These are phyloP conservation scores for Cardinalis cardinalis DNA, from an alignment of 2,113 vertebrate genomes.

Conservation along the genomic window DNA sequence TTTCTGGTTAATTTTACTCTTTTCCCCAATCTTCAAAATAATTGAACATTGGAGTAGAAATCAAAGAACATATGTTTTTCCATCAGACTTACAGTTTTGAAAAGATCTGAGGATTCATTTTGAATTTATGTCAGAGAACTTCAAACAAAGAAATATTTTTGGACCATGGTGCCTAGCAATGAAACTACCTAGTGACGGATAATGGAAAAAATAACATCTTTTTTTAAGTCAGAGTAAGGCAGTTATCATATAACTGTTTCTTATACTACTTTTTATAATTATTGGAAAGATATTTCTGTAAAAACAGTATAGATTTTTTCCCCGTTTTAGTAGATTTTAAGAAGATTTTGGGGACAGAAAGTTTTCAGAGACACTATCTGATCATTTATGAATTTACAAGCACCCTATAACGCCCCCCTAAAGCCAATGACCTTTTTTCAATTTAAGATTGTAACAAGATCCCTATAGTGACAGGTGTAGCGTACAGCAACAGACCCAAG, in stretches of 20 bases:
- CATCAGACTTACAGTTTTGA: background rate
- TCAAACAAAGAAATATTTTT: conserved; percentile 11
- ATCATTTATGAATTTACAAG: background rate
- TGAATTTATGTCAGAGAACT: background rate
- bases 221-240: background rate
- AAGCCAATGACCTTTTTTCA: background rate
- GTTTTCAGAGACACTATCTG: background rate
- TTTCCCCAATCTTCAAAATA: background rate
- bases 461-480: background rate
- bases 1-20: background rate
- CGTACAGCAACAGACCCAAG: rapidly evolving
- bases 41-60: background rate
- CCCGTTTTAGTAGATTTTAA: background rate
- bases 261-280: background rate
- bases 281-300: background rate
- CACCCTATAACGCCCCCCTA: background rate
- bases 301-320: background rate
- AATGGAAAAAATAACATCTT: background rate
- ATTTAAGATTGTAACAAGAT: background rate
- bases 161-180: background rate
- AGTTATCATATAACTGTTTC: background rate
- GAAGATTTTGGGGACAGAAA: background rate
- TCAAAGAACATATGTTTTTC: background rate
- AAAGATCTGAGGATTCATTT: background rate
- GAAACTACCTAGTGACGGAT: background rate